These are phyloP conservation scores for Circaetus cinerascens DNA, from an alignment of 2,113 vertebrate genomes.

Conservation along the genomic window DNA sequence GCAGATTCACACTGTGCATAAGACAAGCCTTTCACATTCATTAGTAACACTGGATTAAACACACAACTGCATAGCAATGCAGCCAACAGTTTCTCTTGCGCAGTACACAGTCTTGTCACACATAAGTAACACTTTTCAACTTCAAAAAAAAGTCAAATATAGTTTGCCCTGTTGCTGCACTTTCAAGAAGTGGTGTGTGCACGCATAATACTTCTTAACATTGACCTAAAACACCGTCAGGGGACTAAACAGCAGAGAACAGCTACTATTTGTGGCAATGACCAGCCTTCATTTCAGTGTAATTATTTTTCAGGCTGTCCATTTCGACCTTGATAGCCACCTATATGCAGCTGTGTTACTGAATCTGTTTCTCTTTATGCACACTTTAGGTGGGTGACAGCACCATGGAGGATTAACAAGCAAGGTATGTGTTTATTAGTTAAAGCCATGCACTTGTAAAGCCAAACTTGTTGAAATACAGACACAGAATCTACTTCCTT, in stretches of 20 bases:
- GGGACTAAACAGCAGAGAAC: background rate
- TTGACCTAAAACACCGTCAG: background rate
- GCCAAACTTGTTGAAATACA: background rate
- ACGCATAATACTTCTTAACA: background rate
- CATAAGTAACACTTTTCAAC: fast-evolving
- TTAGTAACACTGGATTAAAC: background rate
- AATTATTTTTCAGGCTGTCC: background rate
- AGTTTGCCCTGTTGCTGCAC: background rate
- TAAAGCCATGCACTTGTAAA: background rate
- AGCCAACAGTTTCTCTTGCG: background rate
- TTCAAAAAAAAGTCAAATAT: background rate
- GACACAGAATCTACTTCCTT: background rate
- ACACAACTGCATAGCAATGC: too few relatives aligned
- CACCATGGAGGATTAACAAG: background rate
- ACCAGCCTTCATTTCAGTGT: background rate
- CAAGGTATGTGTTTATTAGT: conserved; percentile 26
- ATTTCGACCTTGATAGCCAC: background rate
- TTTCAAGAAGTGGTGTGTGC: background rate
- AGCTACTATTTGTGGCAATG: background rate
- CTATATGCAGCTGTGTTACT: background rate
- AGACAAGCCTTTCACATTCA: background rate
- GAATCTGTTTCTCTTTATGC: conserved; percentile 6
- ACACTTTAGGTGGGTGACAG: conserved; percentile 21
- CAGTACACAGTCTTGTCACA: background rate
- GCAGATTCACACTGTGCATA: fast-evolving